Percentiles rank a stretch among this genome's conserved stretches.
Evolutionary conservation across 2,113 vertebrate species (phyloP).

Genomic region (Tricholaema leucomelas): DNA sequence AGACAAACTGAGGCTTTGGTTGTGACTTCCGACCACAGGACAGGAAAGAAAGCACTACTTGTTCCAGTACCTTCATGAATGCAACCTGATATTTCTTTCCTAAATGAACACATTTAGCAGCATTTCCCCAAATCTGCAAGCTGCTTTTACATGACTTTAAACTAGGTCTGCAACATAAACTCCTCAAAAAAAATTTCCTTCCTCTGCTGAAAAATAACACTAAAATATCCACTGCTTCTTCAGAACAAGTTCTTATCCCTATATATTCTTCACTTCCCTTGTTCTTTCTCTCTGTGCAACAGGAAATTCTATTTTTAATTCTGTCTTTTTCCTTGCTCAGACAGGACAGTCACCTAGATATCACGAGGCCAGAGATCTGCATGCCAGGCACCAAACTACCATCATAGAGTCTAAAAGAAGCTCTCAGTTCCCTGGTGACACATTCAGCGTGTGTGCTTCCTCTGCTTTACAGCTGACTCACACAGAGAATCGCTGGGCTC

Average conservation of each 20-base stretch:
- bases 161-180: not conserved
- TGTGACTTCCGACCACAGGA: not conserved
- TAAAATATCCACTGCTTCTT: not conserved
- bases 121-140: not conserved
- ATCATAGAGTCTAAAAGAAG: not conserved
- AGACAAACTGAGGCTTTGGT: not conserved
- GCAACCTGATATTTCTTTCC: not conserved
- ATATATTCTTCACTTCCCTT: not conserved
- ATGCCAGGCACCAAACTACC: not conserved
- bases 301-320: not conserved
- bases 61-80: not conserved
- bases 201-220: not conserved
- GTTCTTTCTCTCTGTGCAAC: not conserved
- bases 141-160: not conserved
- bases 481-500: not conserved
- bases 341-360: not conserved
- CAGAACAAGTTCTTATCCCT: not conserved
- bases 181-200: not conserved
- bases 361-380: not conserved
- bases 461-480: not conserved
- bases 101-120: not conserved
- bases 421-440: not conserved
- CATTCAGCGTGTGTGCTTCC: not conserved
- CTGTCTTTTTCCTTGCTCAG: not conserved
- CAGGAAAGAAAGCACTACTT: not conserved